A percentile compares a stretch with the other conserved stretches of the same genome.
Conservation (phyloP, 1,140 invertebrate species). For the Papilio aristodemus region DNA sequence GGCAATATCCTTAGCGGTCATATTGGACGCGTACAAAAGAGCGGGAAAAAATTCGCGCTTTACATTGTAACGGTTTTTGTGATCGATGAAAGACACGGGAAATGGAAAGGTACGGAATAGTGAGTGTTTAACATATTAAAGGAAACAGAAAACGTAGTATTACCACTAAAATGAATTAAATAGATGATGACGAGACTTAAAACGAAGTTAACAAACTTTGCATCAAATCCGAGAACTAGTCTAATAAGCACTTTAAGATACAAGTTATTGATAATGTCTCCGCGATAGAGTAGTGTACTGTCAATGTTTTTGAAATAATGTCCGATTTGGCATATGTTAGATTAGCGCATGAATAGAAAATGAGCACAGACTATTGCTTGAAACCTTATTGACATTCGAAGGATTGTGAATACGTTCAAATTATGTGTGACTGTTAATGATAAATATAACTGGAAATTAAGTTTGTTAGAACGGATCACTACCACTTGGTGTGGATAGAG, state of each 20-base stretch:
- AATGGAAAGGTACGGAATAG: background rate
- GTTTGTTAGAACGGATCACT: no score
- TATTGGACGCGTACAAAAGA: conserved; percentile 1
- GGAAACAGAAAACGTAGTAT: no score
- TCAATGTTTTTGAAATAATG: background rate
- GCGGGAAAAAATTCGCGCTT: conserved; percentile 13
- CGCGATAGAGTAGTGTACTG: background rate
- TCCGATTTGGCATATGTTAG: background rate
- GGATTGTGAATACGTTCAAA: background rate
- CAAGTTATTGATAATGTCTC: background rate
- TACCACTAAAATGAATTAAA: no score
- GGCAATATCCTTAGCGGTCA: conserved; percentile 22
- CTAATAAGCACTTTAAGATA: no score
- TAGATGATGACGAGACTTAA: no score
- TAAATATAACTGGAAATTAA: no score
- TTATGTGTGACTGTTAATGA: background rate
- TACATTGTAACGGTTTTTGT: background rate
- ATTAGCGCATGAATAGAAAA: conserved; percentile 1
- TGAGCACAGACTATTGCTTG: background rate
- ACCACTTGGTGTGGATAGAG: no score
- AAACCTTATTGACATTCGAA: background rate
- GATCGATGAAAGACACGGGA: background rate
- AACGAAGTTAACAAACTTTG: no score
- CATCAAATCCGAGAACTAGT: no score
- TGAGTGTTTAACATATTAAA: no score